Evolutionary conservation across 2,888 invertebrate genomes (phyloP).

Genomic region (Cheilosia urbana): DNA sequence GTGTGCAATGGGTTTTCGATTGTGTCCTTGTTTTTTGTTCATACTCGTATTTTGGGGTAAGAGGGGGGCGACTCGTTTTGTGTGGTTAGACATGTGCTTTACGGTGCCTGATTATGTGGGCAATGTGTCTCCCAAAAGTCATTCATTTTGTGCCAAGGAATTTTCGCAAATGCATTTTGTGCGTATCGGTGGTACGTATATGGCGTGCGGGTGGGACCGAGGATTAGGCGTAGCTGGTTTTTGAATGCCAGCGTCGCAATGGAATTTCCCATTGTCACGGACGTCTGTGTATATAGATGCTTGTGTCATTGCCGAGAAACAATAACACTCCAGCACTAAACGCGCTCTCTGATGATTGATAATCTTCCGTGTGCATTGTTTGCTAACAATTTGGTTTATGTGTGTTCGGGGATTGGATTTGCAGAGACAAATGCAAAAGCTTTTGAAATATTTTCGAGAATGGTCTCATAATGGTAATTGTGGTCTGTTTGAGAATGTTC

Average conservation of each 20-base stretch:
- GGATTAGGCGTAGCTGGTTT: neutral
- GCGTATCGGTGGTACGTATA: slow-evolving; percentile 33
- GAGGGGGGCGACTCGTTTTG: slow-evolving; percentile 26
- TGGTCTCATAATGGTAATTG: slow-evolving; percentile 55
- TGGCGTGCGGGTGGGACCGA: neutral
- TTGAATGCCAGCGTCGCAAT: slow-evolving; percentile 53
- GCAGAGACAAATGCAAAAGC: neutral
- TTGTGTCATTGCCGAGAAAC: slow-evolving; percentile 55
- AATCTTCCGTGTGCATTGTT: slow-evolving; percentile 64
- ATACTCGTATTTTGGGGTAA: neutral
- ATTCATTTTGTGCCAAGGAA: slow-evolving; percentile 62
- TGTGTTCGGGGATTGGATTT: slow-evolving; percentile 16
- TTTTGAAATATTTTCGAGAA: slow-evolving; percentile 33
- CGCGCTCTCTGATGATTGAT: slow-evolving; percentile 55
- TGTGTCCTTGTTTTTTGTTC: slow-evolving; percentile 41
- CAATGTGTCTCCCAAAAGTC: slow-evolving; percentile 60
- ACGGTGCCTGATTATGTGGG: slow-evolving; percentile 65
- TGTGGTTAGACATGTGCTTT: slow-evolving; percentile 58
- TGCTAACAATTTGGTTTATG: slow-evolving; percentile 59
- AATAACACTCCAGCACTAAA: slow-evolving; percentile 7
- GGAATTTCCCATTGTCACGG: slow-evolving; percentile 60
- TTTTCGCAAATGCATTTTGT: slow-evolving; percentile 60
- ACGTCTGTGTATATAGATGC: slow-evolving; percentile 36
- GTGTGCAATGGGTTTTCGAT: slow-evolving; percentile 58
- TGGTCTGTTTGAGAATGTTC: slow-evolving; percentile 25